Evolutionary conservation across 2,888 invertebrate genomes (phyloP).

Genomic region (Agrochola litura): DNA sequence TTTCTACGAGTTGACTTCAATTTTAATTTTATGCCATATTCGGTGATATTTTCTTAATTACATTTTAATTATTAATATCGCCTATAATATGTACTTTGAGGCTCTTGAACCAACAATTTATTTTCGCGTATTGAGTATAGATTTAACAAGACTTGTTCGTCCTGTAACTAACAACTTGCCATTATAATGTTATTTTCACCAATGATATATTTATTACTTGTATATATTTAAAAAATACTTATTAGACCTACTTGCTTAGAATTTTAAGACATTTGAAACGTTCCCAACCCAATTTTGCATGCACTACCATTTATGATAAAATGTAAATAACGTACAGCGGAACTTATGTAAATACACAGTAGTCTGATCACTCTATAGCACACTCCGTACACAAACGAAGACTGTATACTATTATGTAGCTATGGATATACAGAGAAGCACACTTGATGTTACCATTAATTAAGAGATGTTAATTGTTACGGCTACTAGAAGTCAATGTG

Average conservation of each 20-base stretch:
- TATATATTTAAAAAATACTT: constrained; percentile 82
- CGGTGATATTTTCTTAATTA: constrained; percentile 81
- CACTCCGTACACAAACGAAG: constrained; percentile 76
- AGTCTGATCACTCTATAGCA: constrained; percentile 64
- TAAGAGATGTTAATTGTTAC: constrained; percentile 66
- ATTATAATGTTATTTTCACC: constrained; percentile 88
- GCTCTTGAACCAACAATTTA: constrained; percentile 79
- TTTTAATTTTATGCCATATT: constrained; percentile 86
- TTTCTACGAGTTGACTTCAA: constrained; percentile 82
- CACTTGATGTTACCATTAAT: constrained; percentile 71
- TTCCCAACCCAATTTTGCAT: constrained; percentile 78
- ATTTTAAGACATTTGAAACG: constrained; percentile 77
- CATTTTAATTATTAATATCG: constrained; percentile 77
- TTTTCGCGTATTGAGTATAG: constrained; percentile 75
- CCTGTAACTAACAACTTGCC: constrained; percentile 89
- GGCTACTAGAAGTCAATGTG: constrained; percentile 62
- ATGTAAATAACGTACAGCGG: constrained; percentile 80
- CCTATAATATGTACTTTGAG: constrained; percentile 84
- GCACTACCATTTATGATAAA: constrained; percentile 71
- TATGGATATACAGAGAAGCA: constrained; percentile 76
- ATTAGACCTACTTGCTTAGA: constrained; percentile 78
- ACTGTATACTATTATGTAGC: constrained; percentile 81
- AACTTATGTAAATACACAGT: constrained; percentile 85
- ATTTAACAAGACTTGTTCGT: constrained; percentile 78
- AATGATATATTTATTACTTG: constrained; percentile 89